These are phyloP conservation scores for Formicarius rufipectus DNA, from an alignment of 2,113 vertebrate genomes.

Conservation along the genomic window DNA sequence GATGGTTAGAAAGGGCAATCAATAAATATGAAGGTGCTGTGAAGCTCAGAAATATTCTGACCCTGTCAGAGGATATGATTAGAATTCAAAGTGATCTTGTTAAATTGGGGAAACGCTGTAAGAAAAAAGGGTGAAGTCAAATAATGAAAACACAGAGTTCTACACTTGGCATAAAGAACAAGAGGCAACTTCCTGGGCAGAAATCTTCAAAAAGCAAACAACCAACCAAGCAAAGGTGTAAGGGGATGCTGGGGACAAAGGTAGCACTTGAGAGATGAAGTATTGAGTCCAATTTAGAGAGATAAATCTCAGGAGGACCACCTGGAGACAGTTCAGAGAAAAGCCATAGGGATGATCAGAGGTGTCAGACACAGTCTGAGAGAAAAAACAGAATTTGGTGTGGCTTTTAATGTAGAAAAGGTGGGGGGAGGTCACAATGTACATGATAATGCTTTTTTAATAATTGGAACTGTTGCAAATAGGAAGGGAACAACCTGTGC, in stretches of 20 bases:
- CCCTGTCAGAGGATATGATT: neutral
- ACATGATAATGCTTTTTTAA: neutral
- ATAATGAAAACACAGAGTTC: neutral
- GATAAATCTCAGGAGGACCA: neutral
- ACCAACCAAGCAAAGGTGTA: accelerated
- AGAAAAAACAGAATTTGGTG: neutral
- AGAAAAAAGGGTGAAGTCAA: neutral
- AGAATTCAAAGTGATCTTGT: neutral
- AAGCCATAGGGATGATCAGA: neutral
- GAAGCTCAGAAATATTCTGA: neutral
- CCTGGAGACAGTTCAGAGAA: neutral
- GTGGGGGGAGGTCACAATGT: accelerated
- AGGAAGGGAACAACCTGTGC: neutral
- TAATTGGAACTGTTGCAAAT: neutral
- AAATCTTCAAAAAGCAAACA: neutral
- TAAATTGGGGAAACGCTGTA: neutral
- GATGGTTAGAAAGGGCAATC: neutral
- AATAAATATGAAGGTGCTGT: neutral
- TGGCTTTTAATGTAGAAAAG: neutral
- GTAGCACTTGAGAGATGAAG: neutral
- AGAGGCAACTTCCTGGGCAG: neutral
- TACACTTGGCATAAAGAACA: neutral
- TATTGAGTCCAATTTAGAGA: neutral
- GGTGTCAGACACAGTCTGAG: neutral
- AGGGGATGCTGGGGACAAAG: neutral